Percentiles rank a stretch among this genome's conserved stretches.
Conservation (phyloP, 2,888 invertebrate species). For the Stegophylla sp. region DNA sequence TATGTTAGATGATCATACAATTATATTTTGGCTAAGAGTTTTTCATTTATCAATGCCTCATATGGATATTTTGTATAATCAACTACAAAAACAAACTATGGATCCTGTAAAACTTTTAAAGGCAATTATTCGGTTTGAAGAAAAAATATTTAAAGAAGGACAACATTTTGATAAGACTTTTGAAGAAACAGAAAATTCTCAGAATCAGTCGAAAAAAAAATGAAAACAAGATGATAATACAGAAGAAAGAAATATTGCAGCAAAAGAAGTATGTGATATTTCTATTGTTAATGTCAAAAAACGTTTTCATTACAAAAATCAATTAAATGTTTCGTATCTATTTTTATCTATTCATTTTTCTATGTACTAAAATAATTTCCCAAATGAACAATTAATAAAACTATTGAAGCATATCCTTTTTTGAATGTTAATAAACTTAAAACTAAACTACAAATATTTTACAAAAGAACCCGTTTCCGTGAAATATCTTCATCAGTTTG, state of each 20-base stretch:
- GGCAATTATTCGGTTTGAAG: constrained; percentile 4
- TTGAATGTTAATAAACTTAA: constrained; percentile 32
- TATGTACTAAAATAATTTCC: constrained; percentile 34
- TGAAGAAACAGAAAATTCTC: constrained; percentile 12
- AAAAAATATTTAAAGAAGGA: constrained; percentile 18
- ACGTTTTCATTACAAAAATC: constrained; percentile 39
- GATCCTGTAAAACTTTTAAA: constrained; percentile 10
- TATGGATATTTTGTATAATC: constrained; percentile 62
- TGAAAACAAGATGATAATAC: neutral
- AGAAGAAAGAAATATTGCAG: constrained; percentile 17
- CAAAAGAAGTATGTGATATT: constrained; percentile 41
- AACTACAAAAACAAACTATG: constrained; percentile 60
- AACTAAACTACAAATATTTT: constrained; percentile 48
- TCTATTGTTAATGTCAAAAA: neutral
- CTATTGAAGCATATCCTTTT: constrained; percentile 42
- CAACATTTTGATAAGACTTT: constrained; percentile 21
- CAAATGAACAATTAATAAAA: constrained; percentile 31
- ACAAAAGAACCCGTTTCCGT: constrained; percentile 43
- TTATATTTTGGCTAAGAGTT: constrained; percentile 62
- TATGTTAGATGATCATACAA: constrained; percentile 55
- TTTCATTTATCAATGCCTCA: constrained; percentile 62
- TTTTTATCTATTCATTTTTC: constrained; percentile 38
- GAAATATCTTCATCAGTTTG: constrained; percentile 22
- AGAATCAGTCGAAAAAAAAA: constrained; percentile 19
- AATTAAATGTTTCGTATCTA: constrained; percentile 41